phyloP scores from a whole-genome alignment of 2,888 invertebrate species.

The Marronus borbonicus region DNA sequence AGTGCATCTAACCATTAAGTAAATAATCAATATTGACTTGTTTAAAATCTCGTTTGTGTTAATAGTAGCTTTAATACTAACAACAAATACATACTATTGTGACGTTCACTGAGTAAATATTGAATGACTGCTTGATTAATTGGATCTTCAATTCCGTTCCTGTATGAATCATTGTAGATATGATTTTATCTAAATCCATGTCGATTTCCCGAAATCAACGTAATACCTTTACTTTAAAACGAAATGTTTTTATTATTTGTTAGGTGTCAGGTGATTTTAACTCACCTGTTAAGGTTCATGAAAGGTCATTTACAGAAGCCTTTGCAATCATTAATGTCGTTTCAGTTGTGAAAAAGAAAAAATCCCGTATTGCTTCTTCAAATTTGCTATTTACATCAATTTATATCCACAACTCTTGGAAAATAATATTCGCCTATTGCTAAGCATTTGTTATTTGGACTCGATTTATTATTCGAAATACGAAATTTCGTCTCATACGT shows the following conservation, averaged over 20 bases:
- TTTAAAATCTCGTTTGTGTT: background rate
- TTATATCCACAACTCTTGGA: too few species aligned
- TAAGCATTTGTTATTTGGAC: too few species aligned
- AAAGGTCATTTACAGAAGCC: too few species aligned
- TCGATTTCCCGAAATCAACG: too few species aligned
- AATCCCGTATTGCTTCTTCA: too few species aligned
- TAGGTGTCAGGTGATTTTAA: background rate
- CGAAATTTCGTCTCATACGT: too few species aligned
- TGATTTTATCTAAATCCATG: background rate
- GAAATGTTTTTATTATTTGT: background rate
- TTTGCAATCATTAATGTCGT: too few species aligned
- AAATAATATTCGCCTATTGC: too few species aligned
- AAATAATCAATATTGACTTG: slow-evolving; percentile 15
- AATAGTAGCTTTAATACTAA: background rate
- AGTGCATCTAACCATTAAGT: background rate
- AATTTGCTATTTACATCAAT: too few species aligned
- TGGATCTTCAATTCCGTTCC: background rate
- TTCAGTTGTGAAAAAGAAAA: too few species aligned
- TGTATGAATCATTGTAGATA: background rate
- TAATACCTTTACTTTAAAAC: background rate
- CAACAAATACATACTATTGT: background rate
- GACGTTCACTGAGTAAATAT: background rate
- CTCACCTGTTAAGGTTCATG: background rate
- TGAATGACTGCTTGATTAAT: background rate
- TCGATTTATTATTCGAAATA: too few species aligned